Base-by-base conservation (phyloP, 2,888 invertebrate species). In the Rhagophthalmus giganteus region DNA sequence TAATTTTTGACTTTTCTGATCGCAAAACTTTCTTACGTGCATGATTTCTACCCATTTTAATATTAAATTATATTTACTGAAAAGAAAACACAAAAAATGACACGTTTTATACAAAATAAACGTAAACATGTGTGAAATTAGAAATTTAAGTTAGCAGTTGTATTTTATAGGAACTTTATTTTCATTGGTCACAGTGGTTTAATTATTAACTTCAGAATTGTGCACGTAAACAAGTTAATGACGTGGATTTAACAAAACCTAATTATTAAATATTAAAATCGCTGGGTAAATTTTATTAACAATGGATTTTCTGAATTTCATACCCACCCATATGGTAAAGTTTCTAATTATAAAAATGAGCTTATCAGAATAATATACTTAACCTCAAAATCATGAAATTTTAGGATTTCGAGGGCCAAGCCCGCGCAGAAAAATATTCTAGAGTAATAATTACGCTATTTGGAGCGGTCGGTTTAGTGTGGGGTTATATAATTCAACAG, bases 401-500 rank as follows among this genome's bases (percentile, higher is more conserved):
- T 20, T 54, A 88, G 90, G 94, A 95, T 70, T 95, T 87, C 74
- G 92, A 89, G 53, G 94, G 94, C 0, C 94, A 95, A 76, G 87
- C 87, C 8, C 86, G 85, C 71, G 94, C 95, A 1, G 96, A 96
- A 73, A 89, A 86, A 69, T 77, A 91, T 44, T 95, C 93, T 32
- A 83, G 95, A 68, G 85, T 91, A 8, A 94, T 96, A 42, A 92
- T 96, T 52, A 86, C 92, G 6, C 71, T 94, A 31, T 95, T 94
- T 78, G 94, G 94, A 53, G 89, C 86, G 57, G 90, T 94, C 41
- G 96, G 96, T 5, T 81, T 96, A 45, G 78, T 89, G 42, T 94
- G 93, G 90, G 96, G 96, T 26, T 95, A 92, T 66, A 83, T 90
- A 37, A 92, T 94, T 59, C 95, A 96, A 72, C 94, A 95, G 72